These are phyloP conservation scores for Ptilodon capucinus DNA, from an alignment of 2,888 invertebrate species.

Conservation along the genomic window DNA sequence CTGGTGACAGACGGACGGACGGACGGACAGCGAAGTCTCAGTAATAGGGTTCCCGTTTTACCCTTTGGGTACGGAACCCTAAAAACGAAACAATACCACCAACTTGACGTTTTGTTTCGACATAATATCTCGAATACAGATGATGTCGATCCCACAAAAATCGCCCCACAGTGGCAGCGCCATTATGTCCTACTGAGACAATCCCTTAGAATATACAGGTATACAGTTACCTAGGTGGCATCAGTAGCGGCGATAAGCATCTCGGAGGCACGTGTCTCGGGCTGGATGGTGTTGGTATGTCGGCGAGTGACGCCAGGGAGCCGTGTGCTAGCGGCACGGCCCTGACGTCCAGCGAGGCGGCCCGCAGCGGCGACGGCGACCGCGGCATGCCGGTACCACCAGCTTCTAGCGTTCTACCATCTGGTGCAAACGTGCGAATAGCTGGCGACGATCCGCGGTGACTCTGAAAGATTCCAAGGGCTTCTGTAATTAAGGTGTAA, in stretches of 20 bases:
- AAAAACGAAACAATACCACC: no score
- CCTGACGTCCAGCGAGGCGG: constrained; percentile 89
- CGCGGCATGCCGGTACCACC: constrained; percentile 83
- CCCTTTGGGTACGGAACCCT: no score
- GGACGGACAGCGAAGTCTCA: no score
- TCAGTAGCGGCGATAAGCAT: constrained; percentile 89
- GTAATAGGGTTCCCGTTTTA: no score
- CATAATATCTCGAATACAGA: no score
- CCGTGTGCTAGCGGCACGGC: constrained; percentile 88
- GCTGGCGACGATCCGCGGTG: constrained; percentile 93
- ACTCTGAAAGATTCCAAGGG: constrained; percentile 82
- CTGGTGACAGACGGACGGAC: no score
- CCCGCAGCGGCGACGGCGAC: constrained; percentile 90
- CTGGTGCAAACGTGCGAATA: constrained; percentile 91
- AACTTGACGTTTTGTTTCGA: no score
- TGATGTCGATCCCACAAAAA: no score
- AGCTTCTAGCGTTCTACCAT: constrained; percentile 85
- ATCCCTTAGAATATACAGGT: no score
- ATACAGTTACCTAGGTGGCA: constrained; percentile 84
- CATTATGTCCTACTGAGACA: no score
- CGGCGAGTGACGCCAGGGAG: constrained; percentile 86
- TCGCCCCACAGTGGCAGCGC: no score
- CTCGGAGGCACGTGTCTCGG: constrained; percentile 76
- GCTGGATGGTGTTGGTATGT: constrained; percentile 72
- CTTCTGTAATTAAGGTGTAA: no score